Percentiles rank a stretch among this genome's conserved stretches.
Conservation (phyloP, 2,888 invertebrate species). For the Spilarctia lutea region DNA sequence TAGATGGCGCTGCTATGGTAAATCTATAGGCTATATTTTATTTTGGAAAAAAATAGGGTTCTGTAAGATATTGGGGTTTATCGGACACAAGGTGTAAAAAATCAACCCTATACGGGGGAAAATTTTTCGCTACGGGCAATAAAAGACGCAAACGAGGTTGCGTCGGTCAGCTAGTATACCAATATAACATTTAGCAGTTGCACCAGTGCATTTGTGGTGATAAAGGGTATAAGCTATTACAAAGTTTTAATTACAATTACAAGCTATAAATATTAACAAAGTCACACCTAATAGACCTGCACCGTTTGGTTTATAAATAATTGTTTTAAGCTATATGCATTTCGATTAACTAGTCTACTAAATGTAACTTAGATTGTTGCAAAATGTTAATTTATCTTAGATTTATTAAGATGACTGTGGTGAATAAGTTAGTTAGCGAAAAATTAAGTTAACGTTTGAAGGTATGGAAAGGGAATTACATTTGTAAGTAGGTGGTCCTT, state of each 20-base stretch:
- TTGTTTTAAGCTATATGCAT: slow-evolving; percentile 17
- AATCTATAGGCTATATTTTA: no score
- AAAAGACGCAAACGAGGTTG: no score
- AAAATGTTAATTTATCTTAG: slow-evolving; percentile 49
- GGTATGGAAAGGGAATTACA: slow-evolving; percentile 10
- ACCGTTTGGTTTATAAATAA: slow-evolving; percentile 3
- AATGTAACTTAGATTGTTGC: slow-evolving; percentile 38
- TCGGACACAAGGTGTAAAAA: no score
- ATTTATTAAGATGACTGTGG: slow-evolving; percentile 48
- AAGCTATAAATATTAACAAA: slow-evolving; percentile 11
- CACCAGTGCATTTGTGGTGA: neutral
- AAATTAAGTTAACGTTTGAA: slow-evolving; percentile 21
- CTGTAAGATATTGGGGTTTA: no score
- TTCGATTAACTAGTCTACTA: slow-evolving; percentile 38
- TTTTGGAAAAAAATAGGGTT: no score
- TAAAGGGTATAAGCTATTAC: neutral
- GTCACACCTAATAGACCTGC: slow-evolving; percentile 9
- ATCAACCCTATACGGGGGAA: no score
- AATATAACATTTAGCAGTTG: neutral
- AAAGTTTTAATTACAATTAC: slow-evolving; percentile 1
- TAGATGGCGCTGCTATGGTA: no score
- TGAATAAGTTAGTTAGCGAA: slow-evolving; percentile 46
- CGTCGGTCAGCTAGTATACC: no score
- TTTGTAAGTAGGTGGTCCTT: neutral
- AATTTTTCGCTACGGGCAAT: no score